These are phyloP conservation scores for Octonoba sinensis DNA, from an alignment of 2,888 invertebrate species.

Conservation along the genomic window DNA sequence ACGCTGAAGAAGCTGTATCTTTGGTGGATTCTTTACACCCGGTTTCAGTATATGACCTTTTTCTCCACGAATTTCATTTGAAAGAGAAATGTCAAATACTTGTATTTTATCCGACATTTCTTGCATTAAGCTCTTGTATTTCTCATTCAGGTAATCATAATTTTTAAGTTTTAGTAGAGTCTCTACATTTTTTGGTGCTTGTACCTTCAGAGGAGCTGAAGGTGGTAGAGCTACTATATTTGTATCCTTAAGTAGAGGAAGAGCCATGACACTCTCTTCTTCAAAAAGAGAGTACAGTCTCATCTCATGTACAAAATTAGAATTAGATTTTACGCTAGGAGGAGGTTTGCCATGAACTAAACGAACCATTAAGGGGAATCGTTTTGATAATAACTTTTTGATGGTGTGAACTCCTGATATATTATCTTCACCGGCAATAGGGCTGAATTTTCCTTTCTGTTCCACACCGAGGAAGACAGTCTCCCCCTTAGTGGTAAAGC, in stretches of 20 bases:
- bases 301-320: constrained; percentile 82
- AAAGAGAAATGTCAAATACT: constrained; percentile 66
- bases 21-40: constrained; percentile 13
- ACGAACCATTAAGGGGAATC: constrained; percentile 91
- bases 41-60: constrained; percentile 32
- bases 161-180: constrained; percentile 62
- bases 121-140: constrained; percentile 61
- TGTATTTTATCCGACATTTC: constrained; percentile 66
- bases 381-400: constrained; percentile 86
- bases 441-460: constrained; percentile 91
- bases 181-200: constrained; percentile 79
- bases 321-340: constrained; percentile 74
- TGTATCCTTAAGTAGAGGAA: constrained; percentile 85
- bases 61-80: constrained; percentile 62
- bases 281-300: constrained; percentile 83
- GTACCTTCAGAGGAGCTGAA: constrained; percentile 86
- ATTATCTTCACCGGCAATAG: constrained; percentile 91
- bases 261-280: constrained; percentile 81
- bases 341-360: constrained; percentile 92
- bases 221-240: constrained; percentile 83
- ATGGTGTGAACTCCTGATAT: constrained; percentile 95
- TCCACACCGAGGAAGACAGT: constrained; percentile 86
- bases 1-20: constrained; percentile 20
- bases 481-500: constrained; percentile 87
- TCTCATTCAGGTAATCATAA: constrained; percentile 65